Conservation (phyloP, 2,797 vertebrate species). For the Molossus alvarezi region DNA sequence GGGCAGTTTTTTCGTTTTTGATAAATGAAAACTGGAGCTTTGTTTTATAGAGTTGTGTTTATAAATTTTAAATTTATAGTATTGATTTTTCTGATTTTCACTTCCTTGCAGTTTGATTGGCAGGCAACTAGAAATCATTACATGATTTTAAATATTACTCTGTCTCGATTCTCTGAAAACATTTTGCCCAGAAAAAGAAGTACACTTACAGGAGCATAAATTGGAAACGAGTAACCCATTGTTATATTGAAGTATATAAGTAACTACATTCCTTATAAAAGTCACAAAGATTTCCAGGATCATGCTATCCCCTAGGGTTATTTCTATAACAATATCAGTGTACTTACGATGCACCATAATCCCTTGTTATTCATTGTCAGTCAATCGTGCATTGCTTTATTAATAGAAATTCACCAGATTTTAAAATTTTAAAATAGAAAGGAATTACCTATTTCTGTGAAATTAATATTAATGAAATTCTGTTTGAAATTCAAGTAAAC, state of each 20-base stretch:
- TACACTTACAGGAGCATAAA: conserved; percentile 9
- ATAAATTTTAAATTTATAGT: neutral
- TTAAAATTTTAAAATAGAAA: conserved; percentile 61
- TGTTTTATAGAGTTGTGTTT: neutral
- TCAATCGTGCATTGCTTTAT: conserved; percentile 29
- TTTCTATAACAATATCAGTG: conserved; percentile 12
- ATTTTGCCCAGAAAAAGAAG: neutral
- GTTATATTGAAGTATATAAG: conserved; percentile 15
- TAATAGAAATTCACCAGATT: conserved; percentile 58
- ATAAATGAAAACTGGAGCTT: conserved; percentile 31
- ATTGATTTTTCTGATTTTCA: conserved; percentile 45
- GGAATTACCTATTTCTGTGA: neutral
- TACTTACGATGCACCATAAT: neutral
- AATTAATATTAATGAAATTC: conserved; percentile 61
- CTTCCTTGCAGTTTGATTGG: conserved; percentile 19
- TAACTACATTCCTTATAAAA: conserved; percentile 68
- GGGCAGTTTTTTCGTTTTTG: conserved; percentile 8
- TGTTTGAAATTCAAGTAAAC: neutral
- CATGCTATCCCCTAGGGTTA: neutral
- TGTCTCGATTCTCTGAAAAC: conserved; percentile 55
- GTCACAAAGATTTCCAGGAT: conserved; percentile 33
- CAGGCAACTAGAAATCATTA: conserved; percentile 49
- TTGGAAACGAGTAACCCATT: conserved; percentile 50
- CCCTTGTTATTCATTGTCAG: conserved; percentile 17
- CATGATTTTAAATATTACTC: conserved; percentile 57